Base-by-base conservation (phyloP, 1,140 invertebrate species). In the Phocides pigmalion region DNA sequence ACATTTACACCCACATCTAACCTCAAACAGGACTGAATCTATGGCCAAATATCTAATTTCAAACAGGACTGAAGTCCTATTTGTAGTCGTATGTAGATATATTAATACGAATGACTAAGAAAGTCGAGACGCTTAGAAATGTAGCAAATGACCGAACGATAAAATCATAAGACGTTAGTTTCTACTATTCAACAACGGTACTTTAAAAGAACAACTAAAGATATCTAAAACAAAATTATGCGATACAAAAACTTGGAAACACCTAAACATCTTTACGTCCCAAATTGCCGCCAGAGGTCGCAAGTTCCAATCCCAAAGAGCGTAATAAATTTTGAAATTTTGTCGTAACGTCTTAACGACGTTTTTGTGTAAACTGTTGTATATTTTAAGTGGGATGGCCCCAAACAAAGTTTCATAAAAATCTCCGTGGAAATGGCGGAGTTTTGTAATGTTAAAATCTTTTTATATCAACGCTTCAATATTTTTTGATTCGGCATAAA, bases 251-350 rank as follows among this genome's bases (percentile, higher is more conserved):
- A 56, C 53, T 56, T 56, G 14, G 20, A 12, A 25, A 15, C 35
- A 16, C n/a, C 37, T 42, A 56, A 56, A 22, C 51, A 37, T 12
- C 37, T 56, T 56, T 19, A 56, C 12, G 53, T 42, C 53, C 12
- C 53, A 56, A 56, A 42, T 56, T 56, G 53, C 39, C 32, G 12
- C 35, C 51, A 39, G 51, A 56, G 53, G 53, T 56, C 37, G 37
- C 35, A 42, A 56, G 53, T 56, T 56, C 37, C 42, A 42, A 25
- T 42, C 37, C 53, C 20, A 39, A 12, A 14, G 14, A 22, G 35
- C 20, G 49, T 37, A 44, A 42, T 56, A 56, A 56, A 56, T 56
- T 56, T 42, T 56, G 20, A 56, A 56, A 56, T 44, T 56, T 56
- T 42, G 53, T 56, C 49, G 28, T 35, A 35, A 17, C 15, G 12